Evolutionary conservation across 2,797 vertebrate species (phyloP), one percentile per base, ranked within the genome.

Genomic region (Apogon hyalosoma): DNA sequence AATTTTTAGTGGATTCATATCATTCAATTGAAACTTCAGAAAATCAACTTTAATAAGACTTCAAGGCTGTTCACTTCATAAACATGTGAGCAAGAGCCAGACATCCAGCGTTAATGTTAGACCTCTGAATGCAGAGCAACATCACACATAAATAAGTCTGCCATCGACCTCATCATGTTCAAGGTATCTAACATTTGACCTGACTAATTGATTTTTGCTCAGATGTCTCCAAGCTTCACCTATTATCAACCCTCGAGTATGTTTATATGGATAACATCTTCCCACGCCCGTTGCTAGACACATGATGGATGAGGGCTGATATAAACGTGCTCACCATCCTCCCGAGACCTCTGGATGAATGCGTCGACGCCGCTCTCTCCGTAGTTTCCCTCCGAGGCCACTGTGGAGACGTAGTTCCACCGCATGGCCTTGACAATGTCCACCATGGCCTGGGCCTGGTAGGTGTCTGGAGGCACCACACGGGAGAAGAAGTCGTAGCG

Each of bases 361-460:
- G 97, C 97, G 11, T 98, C 97, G 45, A 98, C 96, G 0, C 96
- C 97, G 0, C 97, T 98, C 72, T 98, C 97, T 0, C 97, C 97
- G 0, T 98, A 98, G 94, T 96, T 98, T 61, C 97, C 97, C 90
- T 98, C 97, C 0, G 97, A 98, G 64, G 97, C 97, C 43, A 98
- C 92, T 0, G 97, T 98, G 87, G 96, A 97, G 77, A 98, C 97
- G 0, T 98, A 98, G 88, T 96, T 98, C 97, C 97, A 98, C 79
- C 92, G 94, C 93, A 98, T 96, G 57, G 96, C 96, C 58, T 96
- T 98, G 73, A 97, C 96, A 0, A 98, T 97, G 90, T 98, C 97
- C 88, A 98, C 95, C 97, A 98, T 98, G 70, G 97, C 96, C 87
- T 98, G 97, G 39, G 97, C 96, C 92, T 98, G 97, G 92, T 97